Evolutionary conservation across 2,113 vertebrate species (phyloP), one percentile per base, ranked within the genome.

Genomic region (Rhea americana): DNA sequence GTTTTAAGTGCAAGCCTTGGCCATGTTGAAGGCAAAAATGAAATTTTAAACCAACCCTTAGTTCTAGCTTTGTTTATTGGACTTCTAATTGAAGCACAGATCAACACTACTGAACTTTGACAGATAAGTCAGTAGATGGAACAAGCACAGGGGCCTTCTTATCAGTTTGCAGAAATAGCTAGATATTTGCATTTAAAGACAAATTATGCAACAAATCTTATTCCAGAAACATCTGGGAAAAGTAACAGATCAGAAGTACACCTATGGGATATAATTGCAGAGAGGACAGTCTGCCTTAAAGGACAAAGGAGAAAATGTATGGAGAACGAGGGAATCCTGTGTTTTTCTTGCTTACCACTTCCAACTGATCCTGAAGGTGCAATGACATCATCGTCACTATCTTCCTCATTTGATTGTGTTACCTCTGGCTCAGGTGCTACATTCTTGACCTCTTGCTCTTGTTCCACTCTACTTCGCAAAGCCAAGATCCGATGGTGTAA

Each of bases 401-500:
- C 99, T 18, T 99, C 99, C 96, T 99, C 99, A 2, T 99, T 98
- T 50, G 99, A 98, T 47, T 98, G 99, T 0, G 99, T 97, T 45
- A 99, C 98, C 85, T 98, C 98, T 0, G 98, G 97, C 65, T 99
- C 98, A 0, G 98, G 98, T 21, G 90, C 91, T 2, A 97, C 93
- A 3, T 70, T 74, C 72, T 98, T 98, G 66, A 97, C 76, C 85
- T 99, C 99, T 0, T 98, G 94, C 74, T 99, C 99, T 87, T 99
- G 99, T 26, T 99, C 99, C 22, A 97, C 98, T 6, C 98, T 97
- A 91, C 99, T 99, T 93, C 99, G 97, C 83, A 99, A 96, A 55
- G 99, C 99, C 93, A 99, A 95, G 97, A 99, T 99, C 22, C 99
- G 98, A 93, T 99, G 99, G 96, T 99, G 99, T 82, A 99, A 96